These are phyloP conservation scores for Halcyon smyrnensis DNA, from an alignment of 2,797 vertebrate species.

Conservation along the genomic window DNA sequence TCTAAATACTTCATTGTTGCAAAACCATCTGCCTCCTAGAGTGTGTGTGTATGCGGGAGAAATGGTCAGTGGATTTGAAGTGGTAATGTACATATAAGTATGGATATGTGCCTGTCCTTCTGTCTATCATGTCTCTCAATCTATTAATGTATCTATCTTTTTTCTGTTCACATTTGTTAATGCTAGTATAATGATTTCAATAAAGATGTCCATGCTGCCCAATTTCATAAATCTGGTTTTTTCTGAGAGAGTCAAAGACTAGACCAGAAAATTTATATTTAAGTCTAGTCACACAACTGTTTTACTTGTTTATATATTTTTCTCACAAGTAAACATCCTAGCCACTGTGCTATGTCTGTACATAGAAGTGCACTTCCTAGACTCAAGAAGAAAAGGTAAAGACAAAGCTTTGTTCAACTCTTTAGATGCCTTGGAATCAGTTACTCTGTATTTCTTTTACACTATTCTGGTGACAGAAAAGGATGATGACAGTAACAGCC, in stretches of 20 bases:
- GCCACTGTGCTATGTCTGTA: not conserved
- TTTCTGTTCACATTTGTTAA: not conserved
- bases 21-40: not conserved
- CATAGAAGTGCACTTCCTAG: not conserved
- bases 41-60: not conserved
- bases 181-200: not conserved
- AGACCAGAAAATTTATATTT: not conserved
- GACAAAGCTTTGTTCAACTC: not conserved
- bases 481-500: not conserved
- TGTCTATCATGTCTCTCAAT: not conserved
- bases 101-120: rapidly evolving
- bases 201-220: not conserved
- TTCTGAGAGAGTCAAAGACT: not conserved
- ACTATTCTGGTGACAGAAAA: not conserved
- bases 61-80: not conserved
- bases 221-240: not conserved
- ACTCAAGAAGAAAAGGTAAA: not conserved
- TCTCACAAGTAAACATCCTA: not conserved
- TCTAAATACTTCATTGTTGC: not conserved
- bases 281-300: not conserved
- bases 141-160: not conserved
- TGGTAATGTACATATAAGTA: too few relatives aligned
- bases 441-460: not conserved
- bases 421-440: not conserved
- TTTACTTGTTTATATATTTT: not conserved